These are phyloP conservation scores for Taenaris catops DNA, from an alignment of 2,888 invertebrate genomes.

Conservation along the genomic window DNA sequence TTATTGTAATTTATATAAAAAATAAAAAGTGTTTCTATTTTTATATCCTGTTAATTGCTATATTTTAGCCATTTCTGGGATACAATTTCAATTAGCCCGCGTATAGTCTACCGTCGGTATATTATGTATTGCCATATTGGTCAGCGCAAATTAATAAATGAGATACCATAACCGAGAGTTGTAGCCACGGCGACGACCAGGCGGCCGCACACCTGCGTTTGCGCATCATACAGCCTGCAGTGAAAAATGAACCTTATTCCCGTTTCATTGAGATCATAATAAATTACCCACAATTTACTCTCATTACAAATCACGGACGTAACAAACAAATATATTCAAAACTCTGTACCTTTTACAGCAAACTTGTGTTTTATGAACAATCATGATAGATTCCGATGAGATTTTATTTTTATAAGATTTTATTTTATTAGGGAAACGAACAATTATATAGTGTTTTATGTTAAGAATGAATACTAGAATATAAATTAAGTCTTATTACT, in stretches of 20 bases:
- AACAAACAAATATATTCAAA: constrained; percentile 74
- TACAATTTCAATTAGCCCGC: no score
- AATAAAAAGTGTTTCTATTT: no score
- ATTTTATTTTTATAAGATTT: no score
- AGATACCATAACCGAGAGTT: constrained; percentile 71
- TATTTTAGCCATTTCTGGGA: no score
- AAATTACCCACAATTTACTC: constrained; percentile 32
- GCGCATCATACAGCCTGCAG: constrained; percentile 49
- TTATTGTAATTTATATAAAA: no score
- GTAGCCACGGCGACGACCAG: constrained; percentile 73
- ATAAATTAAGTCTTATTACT: no score
- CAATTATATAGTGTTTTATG: no score
- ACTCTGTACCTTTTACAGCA: constrained; percentile 66
- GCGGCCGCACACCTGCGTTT: constrained; percentile 74
- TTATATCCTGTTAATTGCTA: no score
- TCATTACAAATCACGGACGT: constrained; percentile 76
- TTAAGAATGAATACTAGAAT: no score
- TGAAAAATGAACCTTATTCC: constrained; percentile 29
- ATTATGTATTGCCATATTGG: constrained; percentile 49
- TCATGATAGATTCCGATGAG: constrained; percentile 48
- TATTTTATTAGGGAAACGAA: no score
- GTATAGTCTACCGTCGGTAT: constrained; percentile 27
- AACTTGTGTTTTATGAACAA: constrained; percentile 62
- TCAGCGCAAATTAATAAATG: constrained; percentile 74
- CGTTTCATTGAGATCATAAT: constrained; percentile 20